Percentiles rank a stretch among this genome's conserved stretches.
Conservation (phyloP, 2,113 vertebrate species). For the Petroica traversi region DNA sequence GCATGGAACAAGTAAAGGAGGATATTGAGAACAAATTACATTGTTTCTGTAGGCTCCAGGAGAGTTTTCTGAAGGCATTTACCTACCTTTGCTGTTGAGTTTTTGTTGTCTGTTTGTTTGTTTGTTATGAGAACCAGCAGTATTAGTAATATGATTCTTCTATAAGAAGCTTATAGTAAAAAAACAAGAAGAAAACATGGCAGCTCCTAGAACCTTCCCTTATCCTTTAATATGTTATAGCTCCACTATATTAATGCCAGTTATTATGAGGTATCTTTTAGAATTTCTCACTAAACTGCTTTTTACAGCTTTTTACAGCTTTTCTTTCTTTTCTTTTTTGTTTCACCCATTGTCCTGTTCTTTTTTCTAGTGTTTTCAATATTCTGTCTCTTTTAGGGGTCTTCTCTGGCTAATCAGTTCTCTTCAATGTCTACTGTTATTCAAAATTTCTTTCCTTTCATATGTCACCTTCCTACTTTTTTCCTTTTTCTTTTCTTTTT, state of each 20-base stretch:
- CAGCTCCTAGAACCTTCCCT: neutral
- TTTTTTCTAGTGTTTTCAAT: neutral
- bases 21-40: neutral
- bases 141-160: neutral
- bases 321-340: rapidly evolving
- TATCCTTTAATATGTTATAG: neutral
- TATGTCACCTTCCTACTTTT: rapidly evolving
- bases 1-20: neutral
- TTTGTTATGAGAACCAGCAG: neutral
- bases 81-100: neutral
- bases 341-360: rapidly evolving
- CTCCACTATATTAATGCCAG: neutral
- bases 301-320: no score
- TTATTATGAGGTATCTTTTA: neutral
- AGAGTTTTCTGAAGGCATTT: neutral
- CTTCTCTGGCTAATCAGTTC: neutral
- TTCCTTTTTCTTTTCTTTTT: neutral
- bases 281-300: neutral
- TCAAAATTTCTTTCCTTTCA: neutral
- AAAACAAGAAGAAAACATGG: neutral
- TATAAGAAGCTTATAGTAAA: neutral
- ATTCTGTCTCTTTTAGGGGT: neutral
- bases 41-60: neutral
- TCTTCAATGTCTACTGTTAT: neutral
- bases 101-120: neutral